phyloP scores from a whole-genome alignment of 2,797 vertebrate species.

The Neomorphus geoffroyi region DNA sequence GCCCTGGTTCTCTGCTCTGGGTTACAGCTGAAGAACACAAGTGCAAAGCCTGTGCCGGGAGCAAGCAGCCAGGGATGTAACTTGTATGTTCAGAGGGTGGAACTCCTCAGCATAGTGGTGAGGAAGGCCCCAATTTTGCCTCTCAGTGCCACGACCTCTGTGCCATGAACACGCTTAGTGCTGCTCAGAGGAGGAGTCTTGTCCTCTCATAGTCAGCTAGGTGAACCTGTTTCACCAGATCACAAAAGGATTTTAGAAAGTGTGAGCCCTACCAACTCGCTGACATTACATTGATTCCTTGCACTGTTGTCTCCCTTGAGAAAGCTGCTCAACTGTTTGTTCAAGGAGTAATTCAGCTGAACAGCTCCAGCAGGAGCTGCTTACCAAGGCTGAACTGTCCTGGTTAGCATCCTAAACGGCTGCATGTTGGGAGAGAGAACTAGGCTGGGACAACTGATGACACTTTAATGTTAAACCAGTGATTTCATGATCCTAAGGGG shows the following conservation, averaged over 20 bases:
- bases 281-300: neutral
- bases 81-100: neutral
- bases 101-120: neutral
- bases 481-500: neutral
- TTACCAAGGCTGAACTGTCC: neutral
- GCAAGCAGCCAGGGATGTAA: neutral
- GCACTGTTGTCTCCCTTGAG: slow-evolving; percentile 6
- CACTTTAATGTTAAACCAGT: neutral
- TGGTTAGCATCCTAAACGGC: neutral
- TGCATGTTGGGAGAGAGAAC: neutral
- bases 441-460: neutral
- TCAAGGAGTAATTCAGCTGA: neutral
- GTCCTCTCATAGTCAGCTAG: slow-evolving; percentile 13
- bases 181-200: neutral
- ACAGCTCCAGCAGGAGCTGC: neutral
- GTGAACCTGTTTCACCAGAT: neutral
- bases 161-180: slow-evolving; percentile 23
- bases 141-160: slow-evolving; percentile 2
- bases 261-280: neutral
- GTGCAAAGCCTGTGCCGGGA: neutral
- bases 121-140: neutral
- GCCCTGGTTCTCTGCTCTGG: slow-evolving; percentile 4
- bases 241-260: neutral
- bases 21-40: neutral
- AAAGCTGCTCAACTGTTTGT: neutral